Evolutionary conservation across 1,140 invertebrate species (phyloP), one percentile per base, ranked within the genome.

Genomic region (Drosophila lacteicornis): DNA sequence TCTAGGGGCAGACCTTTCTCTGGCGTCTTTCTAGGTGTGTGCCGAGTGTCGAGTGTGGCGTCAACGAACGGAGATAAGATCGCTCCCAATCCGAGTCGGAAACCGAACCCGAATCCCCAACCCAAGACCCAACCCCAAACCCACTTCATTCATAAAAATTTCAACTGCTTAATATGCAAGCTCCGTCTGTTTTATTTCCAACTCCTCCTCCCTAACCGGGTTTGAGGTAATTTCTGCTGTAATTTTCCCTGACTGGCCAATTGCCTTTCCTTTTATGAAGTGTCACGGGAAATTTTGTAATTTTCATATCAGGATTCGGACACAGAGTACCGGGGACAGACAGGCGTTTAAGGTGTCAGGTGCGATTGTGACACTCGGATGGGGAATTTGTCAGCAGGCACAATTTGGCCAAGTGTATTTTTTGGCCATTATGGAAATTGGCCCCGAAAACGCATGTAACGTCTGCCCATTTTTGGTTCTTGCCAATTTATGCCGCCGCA

Each of bases 211-310:
- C 22, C 22, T 25, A 25, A 25, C 22, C 22, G 22, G 22, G 22
- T 25, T 25, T 25, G 22, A 0, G 43, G 68, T 47, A 68, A 69
- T 50, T 74, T 73, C 27, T 22, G 55, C 19, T 70, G 70, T 73
- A 74, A 74, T 74, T 74, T 74, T 43, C 30, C 49, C 38, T 60
- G 69, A 73, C 67, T 60, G 69, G 30, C 51, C 69, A 73, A 73
- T 60, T 73, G 69, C 38, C 27, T 33, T 77, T 38, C 36, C 62
- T 30, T 60, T 55, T 74, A 66, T 71, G 53, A 85, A 90, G 85
- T 88, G 84, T 88, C 84, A 88, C 85, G 76, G 79, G 85, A 90
- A 84, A 88, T 88, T 88, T 83, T 75, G 84, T 88, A 90, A 88
- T 88, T 90, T 88, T 88, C 84, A 62, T 75, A 88, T 90, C 30